Conservation (phyloP, 2,888 invertebrate genomes). For the Dryadula phaetusa region DNA sequence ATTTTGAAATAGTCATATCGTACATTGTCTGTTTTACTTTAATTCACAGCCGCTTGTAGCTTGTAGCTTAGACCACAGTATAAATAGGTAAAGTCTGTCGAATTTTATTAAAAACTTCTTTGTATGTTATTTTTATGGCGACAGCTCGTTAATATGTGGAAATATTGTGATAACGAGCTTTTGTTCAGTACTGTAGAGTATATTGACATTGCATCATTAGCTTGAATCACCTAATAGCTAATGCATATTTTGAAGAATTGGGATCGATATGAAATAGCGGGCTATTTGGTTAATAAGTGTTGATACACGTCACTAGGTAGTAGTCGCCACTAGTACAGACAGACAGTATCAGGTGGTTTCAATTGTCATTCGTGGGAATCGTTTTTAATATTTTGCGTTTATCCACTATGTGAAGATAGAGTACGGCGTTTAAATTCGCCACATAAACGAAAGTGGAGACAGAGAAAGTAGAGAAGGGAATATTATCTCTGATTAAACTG, state of each 20-base stretch:
- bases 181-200: conserved; percentile 58
- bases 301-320: background rate
- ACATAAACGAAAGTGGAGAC: too few species aligned
- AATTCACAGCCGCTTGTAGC: background rate
- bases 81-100: conserved; percentile 66
- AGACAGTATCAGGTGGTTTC: too few species aligned
- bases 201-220: conserved; percentile 58
- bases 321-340: too few species aligned
- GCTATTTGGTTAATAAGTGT: background rate
- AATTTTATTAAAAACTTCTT: conserved; percentile 74
- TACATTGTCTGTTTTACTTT: too few species aligned
- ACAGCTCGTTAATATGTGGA: conserved; percentile 58
- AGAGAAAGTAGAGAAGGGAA: too few species aligned
- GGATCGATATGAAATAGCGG: conserved; percentile 30
- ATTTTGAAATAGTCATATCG: too few species aligned
- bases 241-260: conserved; percentile 47
- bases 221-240: conserved; percentile 46
- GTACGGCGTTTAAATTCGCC: too few species aligned
- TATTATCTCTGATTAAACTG: too few species aligned
- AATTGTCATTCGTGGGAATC: too few species aligned
- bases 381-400: too few species aligned
- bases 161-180: conserved; percentile 62
- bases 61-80: conserved; percentile 42
- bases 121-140: conserved; percentile 65
- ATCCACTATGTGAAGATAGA: too few species aligned